Evolutionary conservation across 1,140 invertebrate species (phyloP).

Genomic region (Anthonomus grandis): DNA sequence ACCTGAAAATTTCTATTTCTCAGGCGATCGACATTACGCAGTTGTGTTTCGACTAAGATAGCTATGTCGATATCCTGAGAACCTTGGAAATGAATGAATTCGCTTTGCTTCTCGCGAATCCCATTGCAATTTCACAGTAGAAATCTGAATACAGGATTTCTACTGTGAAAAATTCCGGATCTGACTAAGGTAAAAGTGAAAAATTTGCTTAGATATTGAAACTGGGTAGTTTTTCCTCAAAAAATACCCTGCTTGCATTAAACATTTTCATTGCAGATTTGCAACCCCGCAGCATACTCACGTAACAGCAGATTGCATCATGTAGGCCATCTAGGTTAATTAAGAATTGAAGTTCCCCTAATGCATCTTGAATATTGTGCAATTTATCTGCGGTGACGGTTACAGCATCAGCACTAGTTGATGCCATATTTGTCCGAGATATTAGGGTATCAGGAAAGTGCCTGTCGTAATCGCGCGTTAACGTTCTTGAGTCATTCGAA

Average conservation of each 20-base stretch:
- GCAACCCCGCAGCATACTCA: neutral
- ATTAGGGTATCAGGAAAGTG: neutral
- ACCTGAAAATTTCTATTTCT: too few species aligned
- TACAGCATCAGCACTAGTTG: neutral
- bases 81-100: neutral
- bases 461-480: neutral
- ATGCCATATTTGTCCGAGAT: neutral
- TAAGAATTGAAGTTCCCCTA: neutral
- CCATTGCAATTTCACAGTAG: conserved; percentile 10
- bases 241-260: neutral
- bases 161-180: too few species aligned
- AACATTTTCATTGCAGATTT: neutral
- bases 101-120: neutral
- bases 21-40: too few species aligned
- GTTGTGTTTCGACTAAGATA: conserved; percentile 5
- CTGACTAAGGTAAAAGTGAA: too few species aligned
- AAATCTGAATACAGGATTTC: too few species aligned
- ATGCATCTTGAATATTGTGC: too few species aligned
- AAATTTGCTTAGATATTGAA: conserved; percentile 3
- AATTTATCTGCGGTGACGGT: too few species aligned
- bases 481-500: neutral
- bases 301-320: neutral
- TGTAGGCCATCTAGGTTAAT: conserved; percentile 1
- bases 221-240: neutral
- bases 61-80: neutral